A percentile compares a stretch with the other conserved stretches of the same genome.
Conservation (phyloP, 1,140 invertebrate species). For the Mycetomoellerius zeteki region DNA sequence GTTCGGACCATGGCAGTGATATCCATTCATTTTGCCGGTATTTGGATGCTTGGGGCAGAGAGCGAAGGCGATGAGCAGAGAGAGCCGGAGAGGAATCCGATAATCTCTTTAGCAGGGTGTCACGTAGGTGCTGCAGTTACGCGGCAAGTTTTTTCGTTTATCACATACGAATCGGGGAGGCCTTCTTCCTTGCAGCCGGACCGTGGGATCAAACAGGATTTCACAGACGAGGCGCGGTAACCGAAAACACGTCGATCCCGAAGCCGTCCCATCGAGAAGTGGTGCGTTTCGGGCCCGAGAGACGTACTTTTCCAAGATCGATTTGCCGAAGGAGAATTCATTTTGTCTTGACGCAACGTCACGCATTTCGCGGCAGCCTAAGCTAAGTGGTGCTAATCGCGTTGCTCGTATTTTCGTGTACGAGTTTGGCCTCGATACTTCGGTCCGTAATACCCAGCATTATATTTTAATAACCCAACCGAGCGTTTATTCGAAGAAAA, state of each 20-base stretch:
- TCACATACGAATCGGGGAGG: conserved; percentile 73
- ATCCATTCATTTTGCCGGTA: conserved; percentile 56
- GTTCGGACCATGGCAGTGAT: conserved; percentile 31
- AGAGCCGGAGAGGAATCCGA: conserved; percentile 68
- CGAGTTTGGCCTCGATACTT: not conserved
- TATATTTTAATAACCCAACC: not conserved
- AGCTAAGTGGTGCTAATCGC: conserved; percentile 25
- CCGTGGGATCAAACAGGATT: conserved; percentile 79
- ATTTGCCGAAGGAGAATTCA: conserved; percentile 25
- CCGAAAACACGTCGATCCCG: conserved; percentile 76
- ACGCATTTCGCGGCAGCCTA: not conserved
- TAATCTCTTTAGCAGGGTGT: conserved; percentile 77
- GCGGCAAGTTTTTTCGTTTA: conserved; percentile 77
- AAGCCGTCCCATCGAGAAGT: conserved; percentile 9
- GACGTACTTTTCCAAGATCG: conserved; percentile 41
- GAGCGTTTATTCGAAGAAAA: not conserved
- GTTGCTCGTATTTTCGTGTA: not conserved
- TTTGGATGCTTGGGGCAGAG: conserved; percentile 42
- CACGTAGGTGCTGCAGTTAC: conserved; percentile 75
- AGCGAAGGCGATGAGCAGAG: conserved; percentile 29
- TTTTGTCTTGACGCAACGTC: not conserved
- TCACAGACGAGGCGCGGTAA: conserved; percentile 76
- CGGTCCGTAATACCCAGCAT: not conserved
- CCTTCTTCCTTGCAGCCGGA: conserved; percentile 57
- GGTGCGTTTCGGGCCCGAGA: conserved; percentile 38